Percentiles rank a stretch among this genome's conserved stretches.
Conservation (phyloP, 1,140 invertebrate species). For the Drosophila nikananu region DNA sequence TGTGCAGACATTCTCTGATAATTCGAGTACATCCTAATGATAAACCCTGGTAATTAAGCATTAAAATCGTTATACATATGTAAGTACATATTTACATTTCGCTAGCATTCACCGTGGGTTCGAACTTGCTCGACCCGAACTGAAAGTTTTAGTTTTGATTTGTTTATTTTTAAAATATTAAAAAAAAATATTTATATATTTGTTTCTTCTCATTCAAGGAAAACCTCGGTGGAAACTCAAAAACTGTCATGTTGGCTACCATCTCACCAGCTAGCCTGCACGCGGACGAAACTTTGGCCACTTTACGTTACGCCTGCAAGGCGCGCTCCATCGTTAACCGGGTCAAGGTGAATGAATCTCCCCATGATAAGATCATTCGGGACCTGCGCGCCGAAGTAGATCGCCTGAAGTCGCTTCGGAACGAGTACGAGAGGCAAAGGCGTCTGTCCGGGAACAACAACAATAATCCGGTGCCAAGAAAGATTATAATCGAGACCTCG, state of each 20-base stretch:
- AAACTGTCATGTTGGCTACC: constrained; percentile 95
- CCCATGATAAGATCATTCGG: constrained; percentile 93
- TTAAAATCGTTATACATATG: background rate
- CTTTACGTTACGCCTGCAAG: constrained; percentile 94
- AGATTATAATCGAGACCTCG: constrained; percentile 82
- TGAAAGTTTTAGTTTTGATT: background rate
- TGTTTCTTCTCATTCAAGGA: constrained; percentile 87
- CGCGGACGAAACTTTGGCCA: constrained; percentile 93
- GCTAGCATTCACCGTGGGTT: background rate
- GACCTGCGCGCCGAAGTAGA: constrained; percentile 93
- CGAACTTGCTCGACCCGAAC: background rate
- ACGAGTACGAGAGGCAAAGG: constrained; percentile 87
- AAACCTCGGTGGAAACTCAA: constrained; percentile 96
- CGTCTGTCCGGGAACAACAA: constrained; percentile 67
- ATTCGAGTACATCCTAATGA: background rate
- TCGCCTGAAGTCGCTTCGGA: constrained; percentile 87
- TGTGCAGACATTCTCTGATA: background rate
- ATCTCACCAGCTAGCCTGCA: constrained; percentile 92
- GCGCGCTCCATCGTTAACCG: constrained; percentile 97
- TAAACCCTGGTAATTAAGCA: background rate
- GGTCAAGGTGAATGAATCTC: constrained; percentile 96
- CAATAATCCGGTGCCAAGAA: constrained; percentile 72
- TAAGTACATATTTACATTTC: too few species aligned
- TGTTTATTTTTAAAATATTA: background rate
- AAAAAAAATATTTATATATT: background rate